Evolutionary conservation across 1,140 invertebrate species (phyloP).

Genomic region (Atta texana): DNA sequence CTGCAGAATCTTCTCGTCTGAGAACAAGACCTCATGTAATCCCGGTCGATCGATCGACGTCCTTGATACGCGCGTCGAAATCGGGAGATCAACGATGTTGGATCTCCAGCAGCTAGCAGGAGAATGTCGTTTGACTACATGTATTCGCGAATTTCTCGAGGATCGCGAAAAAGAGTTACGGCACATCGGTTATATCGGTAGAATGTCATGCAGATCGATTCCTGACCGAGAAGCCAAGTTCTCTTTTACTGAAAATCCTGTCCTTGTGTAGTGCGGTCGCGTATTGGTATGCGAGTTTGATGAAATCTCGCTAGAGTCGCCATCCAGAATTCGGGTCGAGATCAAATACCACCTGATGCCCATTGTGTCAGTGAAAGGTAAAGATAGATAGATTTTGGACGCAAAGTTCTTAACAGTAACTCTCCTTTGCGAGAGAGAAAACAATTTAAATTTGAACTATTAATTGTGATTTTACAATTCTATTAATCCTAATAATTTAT

Average conservation of each 20-base stretch:
- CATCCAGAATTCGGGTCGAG: slow-evolving; percentile 47
- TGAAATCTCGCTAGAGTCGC: slow-evolving; percentile 41
- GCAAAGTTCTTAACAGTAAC: not conserved
- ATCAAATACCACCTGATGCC: slow-evolving; percentile 14
- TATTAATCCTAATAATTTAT: not conserved
- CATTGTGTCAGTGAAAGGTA: slow-evolving; percentile 50
- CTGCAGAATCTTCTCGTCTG: slow-evolving; percentile 29
- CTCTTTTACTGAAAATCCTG: slow-evolving; percentile 19
- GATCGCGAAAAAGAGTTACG: slow-evolving; percentile 48
- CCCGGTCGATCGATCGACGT: slow-evolving; percentile 22
- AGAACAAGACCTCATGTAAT: slow-evolving; percentile 43
- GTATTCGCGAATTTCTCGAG: slow-evolving; percentile 48
- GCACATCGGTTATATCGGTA: slow-evolving; percentile 32
- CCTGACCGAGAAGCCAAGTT: slow-evolving; percentile 14
- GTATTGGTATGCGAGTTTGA: slow-evolving; percentile 25
- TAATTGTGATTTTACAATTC: not conserved
- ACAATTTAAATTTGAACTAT: not conserved
- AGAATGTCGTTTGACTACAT: slow-evolving; percentile 51
- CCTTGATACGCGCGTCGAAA: slow-evolving; percentile 25
- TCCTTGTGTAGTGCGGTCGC: not conserved
- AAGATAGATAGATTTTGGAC: slow-evolving; percentile 40
- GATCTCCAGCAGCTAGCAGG: slow-evolving; percentile 29
- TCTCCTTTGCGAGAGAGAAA: not conserved
- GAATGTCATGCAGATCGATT: slow-evolving; percentile 40
- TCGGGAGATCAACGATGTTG: slow-evolving; percentile 49